Evolutionary conservation across 1,140 invertebrate genomes (phyloP).

Genomic region (Pseudomyrmex dendroicus): DNA sequence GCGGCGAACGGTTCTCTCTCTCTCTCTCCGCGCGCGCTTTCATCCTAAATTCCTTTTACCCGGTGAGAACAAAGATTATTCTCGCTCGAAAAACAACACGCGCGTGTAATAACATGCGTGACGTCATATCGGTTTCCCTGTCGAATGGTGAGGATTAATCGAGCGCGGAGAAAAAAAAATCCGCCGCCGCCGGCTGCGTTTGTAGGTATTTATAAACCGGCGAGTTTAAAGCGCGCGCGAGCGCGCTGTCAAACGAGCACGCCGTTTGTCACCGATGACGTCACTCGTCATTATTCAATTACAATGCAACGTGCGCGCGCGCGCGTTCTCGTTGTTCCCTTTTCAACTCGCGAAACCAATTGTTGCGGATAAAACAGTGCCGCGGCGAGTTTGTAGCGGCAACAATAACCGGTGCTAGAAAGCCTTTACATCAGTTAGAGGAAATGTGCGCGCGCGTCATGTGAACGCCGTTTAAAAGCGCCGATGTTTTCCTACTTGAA

Average conservation of each 20-base stretch:
- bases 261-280: conserved; percentile 28
- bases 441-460: background rate
- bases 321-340: conserved; percentile 16
- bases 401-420: background rate
- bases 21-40: background rate
- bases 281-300: conserved; percentile 43
- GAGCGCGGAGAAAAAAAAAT: conserved; percentile 13
- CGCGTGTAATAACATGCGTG: background rate
- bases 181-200: background rate
- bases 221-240: conserved; percentile 11
- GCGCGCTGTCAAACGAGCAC: conserved; percentile 25
- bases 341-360: conserved; percentile 34
- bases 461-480: background rate
- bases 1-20: background rate
- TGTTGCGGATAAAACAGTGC: conserved; percentile 26
- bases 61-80: too few species aligned
- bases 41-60: background rate
- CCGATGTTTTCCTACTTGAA: too few species aligned
- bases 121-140: background rate
- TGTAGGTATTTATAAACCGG: conserved; percentile 1
- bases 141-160: background rate
- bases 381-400: background rate
- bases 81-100: background rate
- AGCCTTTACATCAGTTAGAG: background rate
- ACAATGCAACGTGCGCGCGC: background rate